Conservation (phyloP, 2,797 vertebrate genomes). For the Crenuchus spilurus region DNA sequence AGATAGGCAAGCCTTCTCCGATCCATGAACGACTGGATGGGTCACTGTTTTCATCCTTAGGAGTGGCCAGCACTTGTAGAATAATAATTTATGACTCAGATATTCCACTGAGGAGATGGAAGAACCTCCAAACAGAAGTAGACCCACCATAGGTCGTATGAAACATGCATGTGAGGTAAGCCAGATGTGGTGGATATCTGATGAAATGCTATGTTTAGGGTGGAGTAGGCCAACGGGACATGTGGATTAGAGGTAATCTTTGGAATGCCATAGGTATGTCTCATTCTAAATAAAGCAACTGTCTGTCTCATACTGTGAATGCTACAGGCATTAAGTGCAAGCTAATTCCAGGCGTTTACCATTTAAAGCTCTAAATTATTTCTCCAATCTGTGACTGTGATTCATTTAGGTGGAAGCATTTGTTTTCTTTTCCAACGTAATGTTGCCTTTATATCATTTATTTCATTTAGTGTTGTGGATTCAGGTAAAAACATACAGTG, state of each 20-base stretch:
- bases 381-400: neutral
- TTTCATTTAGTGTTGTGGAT: neutral
- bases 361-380: neutral
- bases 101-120: slow-evolving; percentile 46
- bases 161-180: slow-evolving; percentile 52
- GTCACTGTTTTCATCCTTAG: slow-evolving; percentile 50
- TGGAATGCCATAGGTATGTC: slow-evolving; percentile 31
- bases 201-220: slow-evolving; percentile 50
- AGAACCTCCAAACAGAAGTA: slow-evolving; percentile 54
- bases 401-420: neutral
- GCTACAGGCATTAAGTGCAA: neutral
- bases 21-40: slow-evolving; percentile 46
- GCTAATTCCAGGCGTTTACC: slow-evolving; percentile 17
- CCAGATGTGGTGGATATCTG: slow-evolving; percentile 36
- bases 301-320: neutral
- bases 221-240: slow-evolving; percentile 34
- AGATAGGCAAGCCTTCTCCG: slow-evolving; percentile 19
- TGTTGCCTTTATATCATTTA: neutral
- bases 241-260: slow-evolving; percentile 42
- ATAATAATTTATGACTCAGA: slow-evolving; percentile 55
- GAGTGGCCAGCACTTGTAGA: slow-evolving; percentile 44
- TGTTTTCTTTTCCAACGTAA: neutral
- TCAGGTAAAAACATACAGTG: no score
- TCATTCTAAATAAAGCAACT: slow-evolving; percentile 38
- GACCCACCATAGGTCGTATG: slow-evolving; percentile 14